A percentile compares a stretch with the other conserved stretches of the same genome.
Conservation (phyloP, 2,113 vertebrate species). For the Boulengeromyrus knoepffleri region DNA sequence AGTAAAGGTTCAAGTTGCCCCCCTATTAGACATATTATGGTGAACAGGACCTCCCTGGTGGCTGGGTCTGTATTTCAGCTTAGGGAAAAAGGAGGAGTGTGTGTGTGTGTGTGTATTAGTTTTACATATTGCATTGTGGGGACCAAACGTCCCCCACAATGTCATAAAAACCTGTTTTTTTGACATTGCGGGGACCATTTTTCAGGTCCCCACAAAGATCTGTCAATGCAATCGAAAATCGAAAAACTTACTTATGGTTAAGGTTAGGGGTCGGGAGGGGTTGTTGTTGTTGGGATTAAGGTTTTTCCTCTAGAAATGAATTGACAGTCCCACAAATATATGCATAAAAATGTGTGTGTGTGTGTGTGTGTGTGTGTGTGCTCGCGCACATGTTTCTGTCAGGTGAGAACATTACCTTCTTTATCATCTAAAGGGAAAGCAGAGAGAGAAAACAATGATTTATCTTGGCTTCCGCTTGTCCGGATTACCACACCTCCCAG, state of each 20-base stretch:
- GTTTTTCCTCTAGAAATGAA: neutral
- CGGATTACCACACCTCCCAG: neutral
- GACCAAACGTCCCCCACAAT: neutral
- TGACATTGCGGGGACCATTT: neutral
- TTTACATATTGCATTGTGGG: neutral
- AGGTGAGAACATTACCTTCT: constrained; percentile 16
- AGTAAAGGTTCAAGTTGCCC: neutral
- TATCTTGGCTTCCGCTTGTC: neutral
- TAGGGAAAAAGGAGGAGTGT: neutral
- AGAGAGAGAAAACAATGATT: neutral
- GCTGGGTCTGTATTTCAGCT: neutral
- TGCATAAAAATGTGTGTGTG: neutral
- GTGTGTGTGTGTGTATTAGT: neutral
- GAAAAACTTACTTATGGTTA: neutral
- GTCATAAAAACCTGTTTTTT: neutral
- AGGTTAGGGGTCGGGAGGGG: neutral
- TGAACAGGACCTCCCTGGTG: neutral
- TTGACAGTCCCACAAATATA: neutral
- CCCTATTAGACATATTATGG: neutral
- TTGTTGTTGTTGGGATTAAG: neutral
- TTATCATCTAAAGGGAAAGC: constrained; percentile 57
- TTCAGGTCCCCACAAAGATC: neutral
- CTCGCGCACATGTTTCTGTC: neutral
- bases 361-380: neutral
- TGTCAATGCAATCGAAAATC: neutral